phyloP scores from a whole-genome alignment of 1,140 invertebrate genomes.

The Portunus trituberculatus region DNA sequence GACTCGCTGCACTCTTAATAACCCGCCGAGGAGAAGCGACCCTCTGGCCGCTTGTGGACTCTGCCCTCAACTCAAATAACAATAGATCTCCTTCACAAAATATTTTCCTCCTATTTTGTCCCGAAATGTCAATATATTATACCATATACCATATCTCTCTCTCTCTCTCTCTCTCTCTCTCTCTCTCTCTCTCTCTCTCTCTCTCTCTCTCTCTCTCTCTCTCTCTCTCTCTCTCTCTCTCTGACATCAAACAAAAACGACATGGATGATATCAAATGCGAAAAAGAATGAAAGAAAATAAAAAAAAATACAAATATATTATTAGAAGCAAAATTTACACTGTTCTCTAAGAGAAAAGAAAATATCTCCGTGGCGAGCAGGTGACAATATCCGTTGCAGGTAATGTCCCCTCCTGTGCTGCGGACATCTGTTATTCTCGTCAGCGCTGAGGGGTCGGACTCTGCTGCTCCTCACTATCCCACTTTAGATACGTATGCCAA shows the following conservation, averaged over 20 bases:
- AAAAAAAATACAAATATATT: no score
- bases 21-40: neutral
- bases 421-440: no score
- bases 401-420: no score
- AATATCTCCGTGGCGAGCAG: no score
- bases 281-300: no score
- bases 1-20: constrained; percentile 2
- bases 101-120: neutral
- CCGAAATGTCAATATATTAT: constrained; percentile 14
- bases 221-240: neutral
- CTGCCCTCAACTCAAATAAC: neutral
- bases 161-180: neutral
- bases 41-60: neutral
- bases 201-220: neutral
- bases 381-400: no score
- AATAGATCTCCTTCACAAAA: neutral
- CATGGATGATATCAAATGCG: no score
- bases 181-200: neutral
- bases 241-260: neutral
- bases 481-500: no score
- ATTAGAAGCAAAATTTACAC: no score
- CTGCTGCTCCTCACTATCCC: no score
- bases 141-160: neutral
- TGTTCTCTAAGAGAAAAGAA: no score
- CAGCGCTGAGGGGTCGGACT: no score